A percentile compares a stretch with the other conserved stretches of the same genome.
phyloP scores from a whole-genome alignment of 1,140 invertebrate species.

The Drosophila varians region DNA sequence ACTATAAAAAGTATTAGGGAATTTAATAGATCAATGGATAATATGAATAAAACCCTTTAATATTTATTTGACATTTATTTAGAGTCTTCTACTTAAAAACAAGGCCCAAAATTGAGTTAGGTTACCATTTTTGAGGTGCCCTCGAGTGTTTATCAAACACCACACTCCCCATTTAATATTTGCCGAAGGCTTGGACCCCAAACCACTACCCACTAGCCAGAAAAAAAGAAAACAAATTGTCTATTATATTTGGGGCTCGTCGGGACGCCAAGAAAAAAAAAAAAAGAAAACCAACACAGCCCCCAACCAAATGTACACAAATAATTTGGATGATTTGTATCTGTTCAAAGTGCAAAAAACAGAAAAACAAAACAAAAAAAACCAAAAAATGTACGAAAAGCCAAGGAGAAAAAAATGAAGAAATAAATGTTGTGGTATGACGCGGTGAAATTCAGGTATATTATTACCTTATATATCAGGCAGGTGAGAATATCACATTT shows the following conservation, averaged over 20 bases:
- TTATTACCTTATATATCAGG: neutral
- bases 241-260: constrained; percentile 46
- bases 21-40: no score
- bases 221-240: neutral
- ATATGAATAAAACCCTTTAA: no score
- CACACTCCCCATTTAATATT: constrained; percentile 26
- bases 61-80: no score
- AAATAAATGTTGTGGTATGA: neutral
- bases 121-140: neutral
- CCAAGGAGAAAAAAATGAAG: constrained; percentile 1
- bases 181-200: constrained; percentile 34
- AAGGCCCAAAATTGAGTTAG: neutral
- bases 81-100: neutral
- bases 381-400: neutral
- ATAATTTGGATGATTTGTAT: constrained; percentile 46
- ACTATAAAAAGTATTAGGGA: no score
- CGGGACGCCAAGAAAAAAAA: constrained; percentile 29
- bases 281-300: neutral
- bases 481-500: constrained; percentile 30
- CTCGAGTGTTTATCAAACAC: constrained; percentile 15
- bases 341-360: constrained; percentile 39
- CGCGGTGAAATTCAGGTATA: constrained; percentile 13
- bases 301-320: constrained; percentile 39
- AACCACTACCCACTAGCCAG: neutral
- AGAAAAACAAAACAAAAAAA: no score